phyloP scores from a whole-genome alignment of 2,888 invertebrate species.

The Entomobrya proxima region DNA sequence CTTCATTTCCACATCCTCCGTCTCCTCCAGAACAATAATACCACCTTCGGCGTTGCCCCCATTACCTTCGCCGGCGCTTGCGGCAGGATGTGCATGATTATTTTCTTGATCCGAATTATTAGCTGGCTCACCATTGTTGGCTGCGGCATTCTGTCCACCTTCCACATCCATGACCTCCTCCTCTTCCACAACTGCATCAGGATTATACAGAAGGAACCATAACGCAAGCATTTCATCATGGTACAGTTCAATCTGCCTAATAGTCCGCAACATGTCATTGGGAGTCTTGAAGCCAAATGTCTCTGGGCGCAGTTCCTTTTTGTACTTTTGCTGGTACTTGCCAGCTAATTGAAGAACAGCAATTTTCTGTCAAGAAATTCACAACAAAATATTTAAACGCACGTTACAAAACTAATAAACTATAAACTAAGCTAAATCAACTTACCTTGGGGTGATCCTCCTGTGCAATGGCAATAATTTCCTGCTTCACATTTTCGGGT shows the following conservation, averaged over 20 bases:
- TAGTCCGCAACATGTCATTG: constrained; percentile 53
- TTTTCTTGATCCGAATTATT: neutral
- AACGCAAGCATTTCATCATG: constrained; percentile 43
- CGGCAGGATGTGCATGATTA: neutral
- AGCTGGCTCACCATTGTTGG: neutral
- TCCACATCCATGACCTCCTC: constrained; percentile 9
- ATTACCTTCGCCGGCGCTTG: neutral
- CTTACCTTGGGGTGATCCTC: constrained; percentile 55
- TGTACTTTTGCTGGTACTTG: constrained; percentile 53
- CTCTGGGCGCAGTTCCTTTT: constrained; percentile 48
- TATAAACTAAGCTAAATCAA: neutral
- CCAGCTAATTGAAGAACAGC: constrained; percentile 53
- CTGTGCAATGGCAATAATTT: constrained; percentile 38
- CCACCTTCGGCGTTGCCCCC: neutral
- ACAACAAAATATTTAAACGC: neutral
- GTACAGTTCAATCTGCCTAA: constrained; percentile 22
- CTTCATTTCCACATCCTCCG: constrained; percentile 55
- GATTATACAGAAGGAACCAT: constrained; percentile 36
- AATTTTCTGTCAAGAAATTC: constrained; percentile 33
- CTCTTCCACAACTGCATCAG: neutral
- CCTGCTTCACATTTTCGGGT: constrained; percentile 35
- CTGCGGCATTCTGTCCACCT: neutral
- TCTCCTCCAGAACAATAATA: constrained; percentile 39
- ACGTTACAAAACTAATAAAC: neutral
- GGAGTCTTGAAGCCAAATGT: constrained; percentile 50